Percentiles rank a stretch among this genome's conserved stretches.
Conservation (phyloP, 2,113 vertebrate species). For the Ammodytes marinus region DNA sequence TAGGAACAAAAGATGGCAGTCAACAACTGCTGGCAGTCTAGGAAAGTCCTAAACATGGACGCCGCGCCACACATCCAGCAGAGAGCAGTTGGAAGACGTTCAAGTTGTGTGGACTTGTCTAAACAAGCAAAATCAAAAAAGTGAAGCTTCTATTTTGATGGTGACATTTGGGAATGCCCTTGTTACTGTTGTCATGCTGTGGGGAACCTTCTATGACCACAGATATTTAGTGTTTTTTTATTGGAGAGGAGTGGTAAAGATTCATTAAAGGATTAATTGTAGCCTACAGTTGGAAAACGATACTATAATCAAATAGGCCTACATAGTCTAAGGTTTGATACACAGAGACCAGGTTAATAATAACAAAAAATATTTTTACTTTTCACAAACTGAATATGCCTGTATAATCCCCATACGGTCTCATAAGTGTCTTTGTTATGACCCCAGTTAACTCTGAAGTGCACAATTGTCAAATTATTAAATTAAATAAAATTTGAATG, state of each 20-base stretch:
- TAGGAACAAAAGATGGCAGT: conserved; percentile 54
- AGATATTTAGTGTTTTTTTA: conserved; percentile 6
- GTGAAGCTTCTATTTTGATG: conserved; percentile 16
- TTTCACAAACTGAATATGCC: neutral
- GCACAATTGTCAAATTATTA: neutral
- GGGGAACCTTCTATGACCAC: neutral
- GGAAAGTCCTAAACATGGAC: conserved; percentile 14
- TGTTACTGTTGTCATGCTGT: conserved; percentile 8
- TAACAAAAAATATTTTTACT: neutral
- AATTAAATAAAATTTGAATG: neutral
- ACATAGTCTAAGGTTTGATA: neutral
- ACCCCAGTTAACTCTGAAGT: neutral
- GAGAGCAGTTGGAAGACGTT: conserved; percentile 21
- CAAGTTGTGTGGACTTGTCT: conserved; percentile 26
- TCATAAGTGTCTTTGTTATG: neutral
- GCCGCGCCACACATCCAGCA: conserved; percentile 28
- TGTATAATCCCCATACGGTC: neutral
- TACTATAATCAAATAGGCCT: too few species aligned
- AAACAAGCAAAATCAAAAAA: conserved; percentile 12
- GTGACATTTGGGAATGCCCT: neutral
- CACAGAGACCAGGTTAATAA: neutral
- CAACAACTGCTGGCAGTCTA: conserved; percentile 31
- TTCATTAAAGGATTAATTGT: neutral
- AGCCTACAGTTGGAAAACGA: too few species aligned
- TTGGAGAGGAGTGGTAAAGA: neutral